Conservation (phyloP, 2,797 vertebrate species). For the Poeciliopsis infans region DNA sequence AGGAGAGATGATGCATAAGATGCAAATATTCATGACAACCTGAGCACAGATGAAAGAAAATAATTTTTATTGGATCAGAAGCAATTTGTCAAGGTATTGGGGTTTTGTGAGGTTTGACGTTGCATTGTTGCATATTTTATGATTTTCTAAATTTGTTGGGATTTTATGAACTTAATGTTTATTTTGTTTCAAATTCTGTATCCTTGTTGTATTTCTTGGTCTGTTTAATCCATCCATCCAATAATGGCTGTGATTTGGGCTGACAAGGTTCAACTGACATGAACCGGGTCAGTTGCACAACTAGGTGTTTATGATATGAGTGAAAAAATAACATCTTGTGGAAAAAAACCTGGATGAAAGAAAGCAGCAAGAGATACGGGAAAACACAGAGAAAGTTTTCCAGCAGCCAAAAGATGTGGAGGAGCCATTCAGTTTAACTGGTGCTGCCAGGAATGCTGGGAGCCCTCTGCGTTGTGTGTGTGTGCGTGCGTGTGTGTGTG, state of each 20-base stretch:
- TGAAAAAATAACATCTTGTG: not conserved
- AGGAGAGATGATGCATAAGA: constrained; percentile 16
- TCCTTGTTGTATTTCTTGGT: not conserved
- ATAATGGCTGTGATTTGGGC: not conserved
- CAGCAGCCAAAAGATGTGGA: constrained; percentile 35
- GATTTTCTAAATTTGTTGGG: not conserved
- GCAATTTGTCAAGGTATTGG: not conserved
- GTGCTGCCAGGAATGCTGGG: constrained; percentile 72
- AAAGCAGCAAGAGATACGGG: constrained; percentile 17
- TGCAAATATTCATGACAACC: constrained; percentile 17
- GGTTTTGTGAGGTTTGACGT: not conserved
- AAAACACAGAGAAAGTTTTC: constrained; percentile 33
- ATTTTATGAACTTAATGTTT: not conserved
- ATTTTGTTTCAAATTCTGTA: not conserved
- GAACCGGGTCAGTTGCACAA: not conserved
- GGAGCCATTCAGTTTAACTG: constrained; percentile 52
- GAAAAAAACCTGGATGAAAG: constrained; percentile 28
- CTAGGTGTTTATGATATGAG: constrained; percentile 2
- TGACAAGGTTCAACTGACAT: not conserved
- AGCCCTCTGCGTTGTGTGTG: constrained; percentile 40
- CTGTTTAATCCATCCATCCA: not conserved
- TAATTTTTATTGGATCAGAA: constrained; percentile 4
- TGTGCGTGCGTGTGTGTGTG: constrained; percentile 44
- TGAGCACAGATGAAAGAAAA: constrained; percentile 11
- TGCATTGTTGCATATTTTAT: not conserved